Base-by-base conservation (phyloP, 2,797 vertebrate species). In the Labeo calbasu region DNA sequence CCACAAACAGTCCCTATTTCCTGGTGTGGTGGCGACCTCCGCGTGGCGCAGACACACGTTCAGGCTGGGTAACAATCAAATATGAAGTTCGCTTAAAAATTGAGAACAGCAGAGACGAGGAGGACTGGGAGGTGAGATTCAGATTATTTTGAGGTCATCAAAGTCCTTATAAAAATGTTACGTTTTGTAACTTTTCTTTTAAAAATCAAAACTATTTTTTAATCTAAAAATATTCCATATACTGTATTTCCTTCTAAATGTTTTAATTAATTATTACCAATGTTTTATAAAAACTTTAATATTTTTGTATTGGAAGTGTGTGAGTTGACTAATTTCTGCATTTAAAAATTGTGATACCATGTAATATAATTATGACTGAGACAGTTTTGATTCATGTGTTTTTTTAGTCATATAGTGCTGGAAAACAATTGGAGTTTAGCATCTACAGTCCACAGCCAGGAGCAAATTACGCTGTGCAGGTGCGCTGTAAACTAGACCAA, bases 21-120 rank as follows among this genome's bases (percentile, higher is more conserved):
- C 89, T 94, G 66, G 88, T 97, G 86, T 92, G 90, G 2, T 99
- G 97, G 97, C 82, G 89, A 77, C 94, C 90, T 72, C 97, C 97
- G 0, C 83, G 61, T 0, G 90, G 92, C 66, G 92, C 90, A 2
- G 96, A 97, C 84, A 88, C 94, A 32, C 93, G 82, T 81, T 96
- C 95, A 1, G 98, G 98, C 55, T 99, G 98, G 98, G 91, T 97
- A 83, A 96, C 96, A 4, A 90, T 97, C 32, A 94, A 95, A 70
- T 98, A 98, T 25, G 93, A 96, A 89, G 89, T 99, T 40, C 89
- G 92, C 70, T 86, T 96, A 66, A 95, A 95, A 81, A 81, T 80
- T 6, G 55, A 80, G 3, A 72, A 81, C 43, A 79, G 63, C 1
- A 15, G 32, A 89, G 90, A 93, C 0, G 91, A 94, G 79, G 92